Evolutionary conservation across 92 coral and sea anemone genomes (phyloP), one percentile per base, ranked within the genome.

Genomic region (Palythoa caribaeorum): DNA sequence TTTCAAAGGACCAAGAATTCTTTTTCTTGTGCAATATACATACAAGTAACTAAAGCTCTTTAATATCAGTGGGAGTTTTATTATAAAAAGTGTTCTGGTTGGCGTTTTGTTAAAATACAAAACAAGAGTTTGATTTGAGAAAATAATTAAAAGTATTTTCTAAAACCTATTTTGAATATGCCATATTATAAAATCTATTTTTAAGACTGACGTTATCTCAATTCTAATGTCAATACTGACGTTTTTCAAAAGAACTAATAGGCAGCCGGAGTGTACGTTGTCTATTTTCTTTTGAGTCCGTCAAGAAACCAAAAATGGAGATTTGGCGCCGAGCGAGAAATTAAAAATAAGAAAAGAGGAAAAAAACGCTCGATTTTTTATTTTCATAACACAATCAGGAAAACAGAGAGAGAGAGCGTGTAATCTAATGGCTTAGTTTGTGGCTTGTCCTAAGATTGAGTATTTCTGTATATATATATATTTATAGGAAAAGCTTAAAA

Each of bases 21-120:
- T 1, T n/a, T 63, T 63, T 63, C 28, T 0, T 5, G 1, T 7
- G n/a, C 1, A 63, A 63, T 16, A 5, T 16, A 12, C 3, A 3
- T 35, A 28, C 14, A 2, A 81, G 39, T 81, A 35, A 44, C 38
- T 48, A 19, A 48, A 66, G 40, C 11, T 48, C n/a, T 68, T 28
- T 28, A 16, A 39, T 2, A 63, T 38, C 83, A 54, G 71, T 78
- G 71, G 71, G 86, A 14, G 85, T 48, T 21, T 65, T 28, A 44
- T 66, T 20, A 16, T 47, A 19, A 63, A 51, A 81, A 81, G 62
- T 37, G 20, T 5, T 66, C 35, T 40, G 10, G 40, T 48, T 81
- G 86, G 75, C 62, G 86, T 81, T 81, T 79, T 44, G 60, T 44
- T 66, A 37, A 63, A 13, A 48, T 63, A 16, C 74, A 66, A 81